Conservation (phyloP, 2,113 vertebrate species). For the Pogonocichla stellata region DNA sequence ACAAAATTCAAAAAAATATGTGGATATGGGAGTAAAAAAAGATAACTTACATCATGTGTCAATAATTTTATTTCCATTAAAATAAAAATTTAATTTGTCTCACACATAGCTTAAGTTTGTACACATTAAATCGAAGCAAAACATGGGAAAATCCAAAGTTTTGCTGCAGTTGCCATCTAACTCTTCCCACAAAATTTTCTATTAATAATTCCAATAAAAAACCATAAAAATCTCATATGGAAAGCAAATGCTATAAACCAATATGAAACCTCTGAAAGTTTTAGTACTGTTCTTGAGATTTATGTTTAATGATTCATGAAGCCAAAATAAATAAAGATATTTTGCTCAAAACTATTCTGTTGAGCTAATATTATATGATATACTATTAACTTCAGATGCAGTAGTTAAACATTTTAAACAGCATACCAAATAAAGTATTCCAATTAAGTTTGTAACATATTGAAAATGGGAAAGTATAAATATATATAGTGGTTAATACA, state of each 20-base stretch:
- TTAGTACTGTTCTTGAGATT: background rate
- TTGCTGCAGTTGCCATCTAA: background rate
- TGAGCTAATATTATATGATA: background rate
- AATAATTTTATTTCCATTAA: background rate
- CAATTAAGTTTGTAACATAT: background rate
- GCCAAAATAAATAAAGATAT: background rate
- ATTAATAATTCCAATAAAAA: background rate
- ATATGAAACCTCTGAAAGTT: background rate
- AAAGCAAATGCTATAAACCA: background rate
- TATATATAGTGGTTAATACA: background rate
- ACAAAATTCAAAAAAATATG: background rate
- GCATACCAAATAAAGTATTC: background rate
- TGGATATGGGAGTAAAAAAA: background rate
- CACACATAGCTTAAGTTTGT: background rate
- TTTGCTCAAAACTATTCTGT: background rate
- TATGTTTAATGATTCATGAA: background rate
- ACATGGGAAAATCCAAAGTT: background rate
- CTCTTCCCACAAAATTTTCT: background rate
- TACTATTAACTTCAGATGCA: background rate
- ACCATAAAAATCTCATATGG: background rate
- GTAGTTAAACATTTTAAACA: background rate
- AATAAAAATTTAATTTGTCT: background rate
- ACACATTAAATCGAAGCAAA: background rate
- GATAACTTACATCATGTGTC: background rate
- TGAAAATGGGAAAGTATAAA: background rate